A percentile compares a stretch with the other conserved stretches of the same genome.
Evolutionary conservation across 64 coral and sea anemone genomes (phyloP).

Genomic region (Anthopleura sola): DNA sequence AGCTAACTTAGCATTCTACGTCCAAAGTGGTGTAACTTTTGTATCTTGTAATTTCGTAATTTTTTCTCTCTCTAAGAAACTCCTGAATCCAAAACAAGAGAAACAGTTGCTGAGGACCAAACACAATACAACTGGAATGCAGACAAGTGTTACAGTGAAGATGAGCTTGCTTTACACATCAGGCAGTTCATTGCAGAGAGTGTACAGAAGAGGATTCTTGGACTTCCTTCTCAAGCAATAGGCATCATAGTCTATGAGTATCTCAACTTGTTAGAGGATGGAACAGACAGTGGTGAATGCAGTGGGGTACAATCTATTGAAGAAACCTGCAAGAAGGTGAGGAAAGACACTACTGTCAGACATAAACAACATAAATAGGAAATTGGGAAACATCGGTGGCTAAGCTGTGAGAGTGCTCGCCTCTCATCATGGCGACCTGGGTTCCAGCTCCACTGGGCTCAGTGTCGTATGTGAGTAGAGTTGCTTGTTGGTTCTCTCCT

Average conservation of each 20-base stretch:
- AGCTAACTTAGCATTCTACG: background rate
- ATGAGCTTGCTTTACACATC: conserved; percentile 78
- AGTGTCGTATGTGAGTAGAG: too few relatives aligned
- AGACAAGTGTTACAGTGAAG: conserved; percentile 86
- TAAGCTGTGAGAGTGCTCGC: too few relatives aligned
- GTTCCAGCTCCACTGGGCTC: too few relatives aligned
- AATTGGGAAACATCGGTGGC: too few relatives aligned
- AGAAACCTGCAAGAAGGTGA: conserved; percentile 84
- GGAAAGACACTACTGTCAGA: too few relatives aligned
- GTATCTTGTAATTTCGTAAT: too few relatives aligned
- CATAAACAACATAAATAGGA: too few relatives aligned
- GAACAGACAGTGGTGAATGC: conserved; percentile 21
- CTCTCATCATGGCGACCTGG: too few relatives aligned
- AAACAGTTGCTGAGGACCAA: conserved; percentile 16
- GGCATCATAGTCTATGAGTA: conserved; percentile 68
- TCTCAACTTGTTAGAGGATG: conserved; percentile 38
- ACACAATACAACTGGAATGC: conserved; percentile 60
- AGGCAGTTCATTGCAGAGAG: conserved; percentile 91
- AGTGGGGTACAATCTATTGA: conserved; percentile 38
- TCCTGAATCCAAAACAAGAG: background rate
- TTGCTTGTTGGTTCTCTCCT: too few relatives aligned
- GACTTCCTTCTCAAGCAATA: conserved; percentile 84
- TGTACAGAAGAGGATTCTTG: conserved; percentile 88
- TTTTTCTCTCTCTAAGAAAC: too few relatives aligned
- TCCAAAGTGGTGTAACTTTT: background rate